Percentiles rank a stretch among this genome's conserved stretches.
Evolutionary conservation across 2,797 vertebrate species (phyloP).

Genomic region (Dicrostonyx torquatus): DNA sequence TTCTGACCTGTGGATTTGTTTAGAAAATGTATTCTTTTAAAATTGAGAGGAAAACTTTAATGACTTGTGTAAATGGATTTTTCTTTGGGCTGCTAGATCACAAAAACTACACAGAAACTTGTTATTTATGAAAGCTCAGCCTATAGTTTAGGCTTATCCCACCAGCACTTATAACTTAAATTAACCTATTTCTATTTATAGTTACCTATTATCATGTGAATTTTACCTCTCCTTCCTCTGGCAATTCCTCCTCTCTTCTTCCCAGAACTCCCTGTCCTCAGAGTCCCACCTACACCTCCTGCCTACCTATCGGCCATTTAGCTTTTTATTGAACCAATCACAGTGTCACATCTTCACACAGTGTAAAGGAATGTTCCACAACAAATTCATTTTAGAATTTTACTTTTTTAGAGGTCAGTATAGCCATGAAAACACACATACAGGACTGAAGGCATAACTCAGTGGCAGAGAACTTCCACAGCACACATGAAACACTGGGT

Average conservation of each 20-base stretch:
- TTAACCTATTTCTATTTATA: neutral
- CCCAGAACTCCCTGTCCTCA: neutral
- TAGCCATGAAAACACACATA: neutral
- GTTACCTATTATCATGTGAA: neutral
- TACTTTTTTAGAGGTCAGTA: neutral
- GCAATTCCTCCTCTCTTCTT: neutral
- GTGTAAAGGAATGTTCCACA: neutral
- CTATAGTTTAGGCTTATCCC: neutral
- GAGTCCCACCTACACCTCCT: neutral
- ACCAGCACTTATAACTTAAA: neutral
- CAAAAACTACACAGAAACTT: neutral
- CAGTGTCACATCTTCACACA: neutral
- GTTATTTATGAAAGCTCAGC: neutral
- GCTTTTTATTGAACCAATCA: neutral
- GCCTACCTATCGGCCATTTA: neutral
- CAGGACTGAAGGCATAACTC: neutral
- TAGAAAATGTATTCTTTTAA: conserved; percentile 34
- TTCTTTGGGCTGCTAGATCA: neutral
- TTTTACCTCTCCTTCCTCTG: neutral
- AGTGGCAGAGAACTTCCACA: neutral
- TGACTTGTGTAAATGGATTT: neutral
- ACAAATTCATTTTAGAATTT: neutral
- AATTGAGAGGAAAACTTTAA: neutral
- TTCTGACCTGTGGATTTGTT: neutral
- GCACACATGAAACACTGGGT: neutral